Base-by-base conservation (phyloP, 2,797 vertebrate species). In the Eospalax fontanierii region DNA sequence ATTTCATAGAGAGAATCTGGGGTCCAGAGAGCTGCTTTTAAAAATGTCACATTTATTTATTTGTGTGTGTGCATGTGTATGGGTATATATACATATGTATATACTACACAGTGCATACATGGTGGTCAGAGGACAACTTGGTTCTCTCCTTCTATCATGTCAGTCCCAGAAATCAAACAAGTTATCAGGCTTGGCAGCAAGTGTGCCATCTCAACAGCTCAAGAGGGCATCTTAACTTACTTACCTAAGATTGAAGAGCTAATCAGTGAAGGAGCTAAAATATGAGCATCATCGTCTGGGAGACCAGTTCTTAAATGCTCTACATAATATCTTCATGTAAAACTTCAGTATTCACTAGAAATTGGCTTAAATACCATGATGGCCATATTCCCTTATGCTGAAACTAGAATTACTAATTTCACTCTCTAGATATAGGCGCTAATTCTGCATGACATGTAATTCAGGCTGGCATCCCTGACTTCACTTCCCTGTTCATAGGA, bases 401-500 rank as follows among this genome's bases (percentile, higher is more conserved):
- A 92, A 90, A 78, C 11, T 10, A 73, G 73, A 73, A 87, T 61
- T 79, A 18, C 33, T 70, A 38, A 89, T 68, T 57, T 86, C 35
- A 74, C 16, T 79, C 50, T 94, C 80, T 54, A 30, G 28, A 73
- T 19, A 33, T 1, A 9, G 65, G 18, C 59, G 92, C 61, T 61
- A 80, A 33, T 75, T 87, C 22, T 76, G 84, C 33, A 65, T 28
- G 65, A 40, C 35, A 28, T 75, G 0, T 22, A 50, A 68, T 38
- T 87, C 43, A 61, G 50, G 18, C 2, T 61, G 89, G 66, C 46
- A 82, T 85, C 46, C 28, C 43, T 87, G 84, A 84, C 84, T 90
- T 93, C 21, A 68, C 22, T 82, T 88, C 82, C 35, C 30, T 15
- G 33, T 70, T 90, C 79, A 61, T 28, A 79, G 65, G 24, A 85